These are phyloP conservation scores for Lithosia quadra DNA, from an alignment of 2,888 invertebrate species.

Conservation along the genomic window DNA sequence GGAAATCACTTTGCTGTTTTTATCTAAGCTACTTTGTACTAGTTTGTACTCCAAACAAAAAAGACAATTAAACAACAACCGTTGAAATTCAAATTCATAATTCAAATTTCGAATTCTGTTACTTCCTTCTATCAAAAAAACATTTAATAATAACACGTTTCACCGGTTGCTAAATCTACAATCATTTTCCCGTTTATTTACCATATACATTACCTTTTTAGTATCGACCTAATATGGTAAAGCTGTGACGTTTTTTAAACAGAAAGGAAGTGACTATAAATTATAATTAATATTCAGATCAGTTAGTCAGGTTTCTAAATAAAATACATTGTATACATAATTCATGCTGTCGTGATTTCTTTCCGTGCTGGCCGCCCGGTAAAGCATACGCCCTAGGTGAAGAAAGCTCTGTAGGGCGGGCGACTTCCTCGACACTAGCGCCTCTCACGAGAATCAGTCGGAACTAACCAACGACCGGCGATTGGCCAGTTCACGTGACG, in stretches of 20 bases:
- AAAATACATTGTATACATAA: slow-evolving; percentile 53
- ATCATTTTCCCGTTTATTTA: slow-evolving; percentile 33
- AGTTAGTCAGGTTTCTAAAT: slow-evolving; percentile 32
- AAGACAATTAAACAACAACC: background rate
- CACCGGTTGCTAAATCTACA: background rate
- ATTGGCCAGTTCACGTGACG: slow-evolving; percentile 80
- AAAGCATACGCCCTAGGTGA: slow-evolving; percentile 83
- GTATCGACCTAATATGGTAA: slow-evolving; percentile 58
- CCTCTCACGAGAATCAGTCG: slow-evolving; percentile 65
- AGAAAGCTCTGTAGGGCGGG: slow-evolving; percentile 85
- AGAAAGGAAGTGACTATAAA: slow-evolving; percentile 37
- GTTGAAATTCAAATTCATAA: background rate
- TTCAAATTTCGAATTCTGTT: background rate
- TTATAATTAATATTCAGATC: slow-evolving; percentile 44
- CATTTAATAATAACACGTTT: background rate
- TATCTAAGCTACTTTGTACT: slow-evolving; percentile 22
- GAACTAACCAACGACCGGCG: slow-evolving; percentile 62
- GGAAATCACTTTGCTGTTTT: slow-evolving; percentile 32
- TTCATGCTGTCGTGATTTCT: slow-evolving; percentile 64
- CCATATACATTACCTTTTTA: slow-evolving; percentile 59
- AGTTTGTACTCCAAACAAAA: background rate
- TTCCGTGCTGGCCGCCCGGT: slow-evolving; percentile 71
- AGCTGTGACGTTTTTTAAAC: slow-evolving; percentile 31
- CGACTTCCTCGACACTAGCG: slow-evolving; percentile 76
- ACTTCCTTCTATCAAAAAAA: background rate